These are phyloP conservation scores for Phymatocera aterrima DNA, from an alignment of 2,888 invertebrate species.

Conservation along the genomic window DNA sequence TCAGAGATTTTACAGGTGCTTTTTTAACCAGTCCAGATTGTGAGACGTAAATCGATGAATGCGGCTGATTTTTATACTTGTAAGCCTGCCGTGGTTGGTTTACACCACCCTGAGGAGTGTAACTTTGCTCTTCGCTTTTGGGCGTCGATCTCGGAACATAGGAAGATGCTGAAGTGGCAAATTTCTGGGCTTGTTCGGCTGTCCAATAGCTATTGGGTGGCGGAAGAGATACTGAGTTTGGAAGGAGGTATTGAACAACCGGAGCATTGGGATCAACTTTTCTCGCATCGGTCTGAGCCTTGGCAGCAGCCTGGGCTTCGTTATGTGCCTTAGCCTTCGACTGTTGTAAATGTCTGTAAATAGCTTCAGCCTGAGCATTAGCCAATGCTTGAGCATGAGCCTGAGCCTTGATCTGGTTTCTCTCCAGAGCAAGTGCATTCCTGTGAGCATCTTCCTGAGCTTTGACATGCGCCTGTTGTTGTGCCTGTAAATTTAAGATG, in stretches of 20 bases:
- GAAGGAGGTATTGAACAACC: slow-evolving; percentile 67
- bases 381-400: slow-evolving; percentile 70
- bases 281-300: slow-evolving; percentile 65
- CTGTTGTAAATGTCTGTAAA: slow-evolving; percentile 67
- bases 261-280: slow-evolving; percentile 66
- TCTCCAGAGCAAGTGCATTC: slow-evolving; percentile 68
- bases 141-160: slow-evolving; percentile 64
- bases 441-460: slow-evolving; percentile 69
- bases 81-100: slow-evolving; percentile 66
- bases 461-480: slow-evolving; percentile 68
- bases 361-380: slow-evolving; percentile 69
- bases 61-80: slow-evolving; percentile 62
- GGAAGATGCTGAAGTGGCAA: slow-evolving; percentile 64
- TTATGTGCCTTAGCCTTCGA: slow-evolving; percentile 66
- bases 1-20: slow-evolving; percentile 67
- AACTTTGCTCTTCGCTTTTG: slow-evolving; percentile 54
- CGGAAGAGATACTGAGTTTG: slow-evolving; percentile 55
- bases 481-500: slow-evolving; percentile 68
- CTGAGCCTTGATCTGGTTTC: slow-evolving; percentile 69
- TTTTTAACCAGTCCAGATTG: slow-evolving; percentile 68
- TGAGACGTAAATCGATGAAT: slow-evolving; percentile 67
- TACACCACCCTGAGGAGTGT: slow-evolving; percentile 54
- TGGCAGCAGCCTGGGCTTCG: slow-evolving; percentile 66
- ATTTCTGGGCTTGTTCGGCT: slow-evolving; percentile 66
- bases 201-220: slow-evolving; percentile 65